Evolutionary conservation across 37 sponge, comb jelly and placozoan species (phyloP), one percentile per base, ranked within the genome.

Genomic region (Crambe crambe): DNA sequence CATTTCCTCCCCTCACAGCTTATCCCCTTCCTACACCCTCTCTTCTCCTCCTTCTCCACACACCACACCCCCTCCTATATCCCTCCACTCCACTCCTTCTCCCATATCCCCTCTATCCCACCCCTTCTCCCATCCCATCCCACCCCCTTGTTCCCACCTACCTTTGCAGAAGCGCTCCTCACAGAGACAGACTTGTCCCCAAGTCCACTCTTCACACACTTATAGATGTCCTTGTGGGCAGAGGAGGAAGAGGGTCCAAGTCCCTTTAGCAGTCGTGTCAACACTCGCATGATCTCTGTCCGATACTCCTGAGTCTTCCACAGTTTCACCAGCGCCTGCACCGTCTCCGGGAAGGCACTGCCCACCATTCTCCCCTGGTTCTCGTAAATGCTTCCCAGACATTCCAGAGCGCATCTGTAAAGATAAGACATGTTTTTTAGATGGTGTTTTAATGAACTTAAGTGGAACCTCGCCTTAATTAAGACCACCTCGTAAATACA

Each of bases 161-260:
- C 96, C 81, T 86, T 80, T 8, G 90, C 93, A 40, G 95, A 93
- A 25, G 90, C 81, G 66, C 86, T 85, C 30, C 93, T 58, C 56
- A 94, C 98, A 40, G 57, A 42, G 64, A 88, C 15, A 0, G 87
- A 75, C 59, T 86, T 87, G 63, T 99, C 99, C 6, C 74, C 64
- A 66, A 96, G 75, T 44, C 81, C 73, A 56, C 59, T 85, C 51
- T 81, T 70, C 20, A 94, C 54, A 39, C 83, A 58, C 83, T 94
- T 96, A 67, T 86, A 86, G 56, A 99, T 81, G 41, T 99, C 99
- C 61, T 94, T 96, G 81, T 96, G 93, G 18, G 80, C 83, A 40
- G 95, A 92, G 51, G 91, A 43, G 12, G 95, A 89, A 18, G 95
- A 91, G 3, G 80, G 64, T 22, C 95, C 95, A 44, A 99, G 83